Evolutionary conservation across 2,888 invertebrate species (phyloP).

Genomic region (Chrysolina haemoptera): DNA sequence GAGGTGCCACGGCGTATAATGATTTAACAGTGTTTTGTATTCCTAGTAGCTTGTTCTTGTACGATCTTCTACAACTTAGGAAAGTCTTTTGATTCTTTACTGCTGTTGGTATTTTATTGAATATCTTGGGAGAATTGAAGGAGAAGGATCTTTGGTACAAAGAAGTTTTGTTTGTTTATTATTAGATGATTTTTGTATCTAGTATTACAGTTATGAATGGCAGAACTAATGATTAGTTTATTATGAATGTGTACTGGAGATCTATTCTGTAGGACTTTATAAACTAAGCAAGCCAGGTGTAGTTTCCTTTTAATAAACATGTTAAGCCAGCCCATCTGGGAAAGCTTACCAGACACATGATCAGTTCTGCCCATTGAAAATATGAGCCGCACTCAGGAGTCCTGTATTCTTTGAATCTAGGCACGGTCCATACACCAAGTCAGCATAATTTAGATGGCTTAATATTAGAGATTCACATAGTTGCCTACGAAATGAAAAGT

Average conservation of each 20-base stretch:
- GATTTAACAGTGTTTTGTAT: too few species aligned
- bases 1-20: too few species aligned
- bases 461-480: conserved; percentile 31
- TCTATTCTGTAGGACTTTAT: too few species aligned
- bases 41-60: too few species aligned
- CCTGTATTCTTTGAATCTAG: conserved; percentile 34
- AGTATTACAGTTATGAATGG: too few species aligned
- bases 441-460: conserved; percentile 33
- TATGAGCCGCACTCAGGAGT: conserved; percentile 29
- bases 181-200: not conserved
- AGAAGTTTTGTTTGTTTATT: conserved; percentile 16
- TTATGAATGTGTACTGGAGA: conserved; percentile 30
- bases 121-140: too few species aligned
- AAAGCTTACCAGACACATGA: conserved; percentile 26
- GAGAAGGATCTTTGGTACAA: conserved; percentile 8
- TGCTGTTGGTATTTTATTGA: too few species aligned
- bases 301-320: conserved; percentile 27
- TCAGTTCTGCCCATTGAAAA: conserved; percentile 30
- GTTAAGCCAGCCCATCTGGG: conserved; percentile 24
- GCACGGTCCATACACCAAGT: conserved; percentile 31
- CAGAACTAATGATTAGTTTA: conserved; percentile 29
- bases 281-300: conserved; percentile 27
- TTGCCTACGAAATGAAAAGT: conserved; percentile 9
- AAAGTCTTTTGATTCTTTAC: too few species aligned
- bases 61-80: too few species aligned